These are phyloP conservation scores for Petrocephalus zakoni DNA, from an alignment of 2,113 vertebrate genomes.

Conservation along the genomic window DNA sequence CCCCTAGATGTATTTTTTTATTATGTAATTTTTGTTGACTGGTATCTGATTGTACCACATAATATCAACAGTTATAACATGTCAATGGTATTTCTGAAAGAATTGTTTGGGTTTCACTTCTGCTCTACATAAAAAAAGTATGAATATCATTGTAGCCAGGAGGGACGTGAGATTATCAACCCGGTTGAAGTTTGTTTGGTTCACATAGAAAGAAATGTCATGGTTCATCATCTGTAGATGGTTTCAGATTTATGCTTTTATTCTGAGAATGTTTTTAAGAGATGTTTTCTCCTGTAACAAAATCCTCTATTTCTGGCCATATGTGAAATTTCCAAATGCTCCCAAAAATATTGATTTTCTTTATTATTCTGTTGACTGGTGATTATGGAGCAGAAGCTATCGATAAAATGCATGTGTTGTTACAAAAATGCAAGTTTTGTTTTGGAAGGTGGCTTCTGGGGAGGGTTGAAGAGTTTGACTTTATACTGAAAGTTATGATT, in stretches of 20 bases:
- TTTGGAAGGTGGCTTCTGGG: neutral
- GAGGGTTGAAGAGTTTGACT: neutral
- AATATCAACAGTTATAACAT: slow-evolving; percentile 68
- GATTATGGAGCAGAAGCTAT: slow-evolving; percentile 33
- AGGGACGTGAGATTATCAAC: slow-evolving; percentile 55
- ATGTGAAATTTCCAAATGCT: slow-evolving; percentile 24
- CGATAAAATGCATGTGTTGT: neutral
- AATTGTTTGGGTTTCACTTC: slow-evolving; percentile 56
- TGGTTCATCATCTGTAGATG: slow-evolving; percentile 46
- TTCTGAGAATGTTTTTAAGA: slow-evolving; percentile 33
- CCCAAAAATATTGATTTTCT: slow-evolving; percentile 3
- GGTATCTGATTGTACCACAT: slow-evolving; percentile 59
- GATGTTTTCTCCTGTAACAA: slow-evolving; percentile 28
- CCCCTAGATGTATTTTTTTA: slow-evolving; percentile 42
- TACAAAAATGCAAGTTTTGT: neutral
- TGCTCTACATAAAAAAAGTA: slow-evolving; percentile 39
- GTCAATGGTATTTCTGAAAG: slow-evolving; percentile 58
- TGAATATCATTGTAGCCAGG: slow-evolving; percentile 37
- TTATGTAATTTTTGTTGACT: slow-evolving; percentile 56
- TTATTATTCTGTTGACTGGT: slow-evolving; percentile 39
- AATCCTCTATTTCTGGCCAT: slow-evolving; percentile 45
- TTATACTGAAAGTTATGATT: slow-evolving; percentile 41
- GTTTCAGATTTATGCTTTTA: slow-evolving; percentile 38
- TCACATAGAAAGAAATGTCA: slow-evolving; percentile 52
- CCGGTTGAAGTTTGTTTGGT: slow-evolving; percentile 50